These are phyloP conservation scores for Zosterops hypoxanthus DNA, from an alignment of 2,113 vertebrate species.

Conservation along the genomic window DNA sequence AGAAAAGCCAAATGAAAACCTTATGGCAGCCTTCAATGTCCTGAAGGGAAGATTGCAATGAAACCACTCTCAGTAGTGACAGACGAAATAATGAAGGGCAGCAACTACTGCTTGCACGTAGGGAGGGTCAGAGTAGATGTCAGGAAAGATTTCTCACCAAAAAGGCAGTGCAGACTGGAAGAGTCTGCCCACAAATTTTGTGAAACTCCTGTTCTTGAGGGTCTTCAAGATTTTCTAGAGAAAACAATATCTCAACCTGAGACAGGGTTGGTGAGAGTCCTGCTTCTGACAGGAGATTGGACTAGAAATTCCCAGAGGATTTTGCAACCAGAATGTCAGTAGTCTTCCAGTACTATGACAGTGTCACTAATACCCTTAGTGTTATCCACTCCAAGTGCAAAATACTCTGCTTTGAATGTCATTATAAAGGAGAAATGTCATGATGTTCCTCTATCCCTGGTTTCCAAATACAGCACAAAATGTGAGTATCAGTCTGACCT, in stretches of 20 bases:
- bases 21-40: background rate
- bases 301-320: background rate
- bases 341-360: background rate
- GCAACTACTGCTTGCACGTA: background rate
- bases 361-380: background rate
- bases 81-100: background rate
- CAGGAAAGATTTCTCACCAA: background rate
- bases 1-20: background rate
- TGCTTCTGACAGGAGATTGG: background rate
- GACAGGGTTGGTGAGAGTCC: background rate
- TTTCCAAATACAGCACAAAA: slow-evolving; percentile 7
- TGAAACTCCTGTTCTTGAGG: background rate
- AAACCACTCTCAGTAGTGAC: background rate
- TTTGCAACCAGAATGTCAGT: background rate
- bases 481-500: background rate
- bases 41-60: background rate
- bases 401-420: background rate
- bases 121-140: background rate
- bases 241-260: background rate
- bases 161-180: background rate
- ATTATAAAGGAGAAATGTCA: background rate
- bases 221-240: background rate
- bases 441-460: background rate
- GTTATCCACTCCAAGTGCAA: background rate
- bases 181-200: background rate